Evolutionary conservation across 2,113 vertebrate genomes (phyloP), one percentile per base, ranked within the genome.

Genomic region (Grallaria varia): DNA sequence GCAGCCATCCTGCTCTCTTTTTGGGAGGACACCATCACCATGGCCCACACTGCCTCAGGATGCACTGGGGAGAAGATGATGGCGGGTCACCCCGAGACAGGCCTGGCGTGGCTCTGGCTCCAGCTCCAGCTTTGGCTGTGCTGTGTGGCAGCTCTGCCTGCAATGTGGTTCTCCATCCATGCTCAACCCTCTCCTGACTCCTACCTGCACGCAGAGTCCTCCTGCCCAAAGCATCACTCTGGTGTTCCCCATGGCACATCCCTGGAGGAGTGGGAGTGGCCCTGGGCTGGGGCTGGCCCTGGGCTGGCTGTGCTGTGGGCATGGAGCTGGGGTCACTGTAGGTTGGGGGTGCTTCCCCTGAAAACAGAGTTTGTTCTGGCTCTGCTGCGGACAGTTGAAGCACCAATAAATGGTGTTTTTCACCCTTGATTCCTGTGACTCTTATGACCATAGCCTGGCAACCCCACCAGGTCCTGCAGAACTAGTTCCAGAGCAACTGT

Each of bases 151-250:
- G 2, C 73, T 66, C 40, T 77, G 64, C 40, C 37, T n/a, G 2
- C 0, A 0, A 1, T 0, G 1, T 1, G 0, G 17, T 53, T 22
- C 35, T 44, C 58, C 2, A 0, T 17, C 87, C 7, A 0, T 18
- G 30, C 22, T 40, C 33, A 0, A 1, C 22, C 18, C 3, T 33
- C 12, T 45, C 31, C 4, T 1, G 4, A 31, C 52, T 47, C 14
- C 1, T 14, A 8, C 71, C 37, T 31, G 2, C 58, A 30, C 49
- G 23, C 2, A 0, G 71, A 2, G 4, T 31, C 42, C 25, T 35
- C 9, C 52, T 44, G 58, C 40, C 16, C 37, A 1, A 0, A 0
- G 37, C 2, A 1, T 14, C 21, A 3, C 30, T 39, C 40, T 21
- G 25, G 35, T 39, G 31, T 44, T 22, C 73, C 47, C 58, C 19